Evolutionary conservation across 2,888 invertebrate genomes (phyloP), one percentile per base, ranked within the genome.

Genomic region (Caenorhabditis zanzibari): DNA sequence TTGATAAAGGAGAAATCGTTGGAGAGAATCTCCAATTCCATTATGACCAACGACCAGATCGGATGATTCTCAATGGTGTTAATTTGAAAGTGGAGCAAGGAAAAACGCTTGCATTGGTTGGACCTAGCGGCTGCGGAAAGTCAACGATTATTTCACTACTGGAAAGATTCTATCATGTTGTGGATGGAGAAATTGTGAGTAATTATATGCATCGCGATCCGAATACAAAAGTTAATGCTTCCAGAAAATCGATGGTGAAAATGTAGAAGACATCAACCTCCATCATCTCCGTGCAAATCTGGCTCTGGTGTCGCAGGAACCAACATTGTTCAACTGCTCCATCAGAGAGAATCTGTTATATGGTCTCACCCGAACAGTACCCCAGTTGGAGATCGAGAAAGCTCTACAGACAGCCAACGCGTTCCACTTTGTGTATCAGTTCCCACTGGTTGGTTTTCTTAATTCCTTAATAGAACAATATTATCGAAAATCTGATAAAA

Each of bases 91-190:
- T 93, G 19, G 81, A 89, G 10, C 88, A 92, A 5, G 93, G 93
- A 19, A 91, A 93, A 83, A 91, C 92, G 4, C 89, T 93, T 35
- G 93, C 93, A 6, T 87, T 93, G 44, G 93, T 93, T 22, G 93
- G 93, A 1, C 92, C 93, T 0, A 92, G 92, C 82, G 93, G 93
- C 10, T 93, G 93, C 10, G 93, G 93, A 24, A 93, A 93, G 87
- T 91, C 91, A 9, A 92, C 93, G 0, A 92, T 93, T 69, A 91
- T 93, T 19, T 91, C 91, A 32, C 88, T 93, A 2, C 93, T 96
- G 0, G 95, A 96, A 93, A 93, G 96, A 80, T 96, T 96, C 92
- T 97, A 97, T 92, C 96, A 96, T 92, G 95, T 95, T 0, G 93
- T 93, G 6, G 93, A 92, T 4, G 96, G 96, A 14, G 91, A 93